Evolutionary conservation across 2,888 invertebrate genomes (phyloP).

Genomic region (Tipula unca): DNA sequence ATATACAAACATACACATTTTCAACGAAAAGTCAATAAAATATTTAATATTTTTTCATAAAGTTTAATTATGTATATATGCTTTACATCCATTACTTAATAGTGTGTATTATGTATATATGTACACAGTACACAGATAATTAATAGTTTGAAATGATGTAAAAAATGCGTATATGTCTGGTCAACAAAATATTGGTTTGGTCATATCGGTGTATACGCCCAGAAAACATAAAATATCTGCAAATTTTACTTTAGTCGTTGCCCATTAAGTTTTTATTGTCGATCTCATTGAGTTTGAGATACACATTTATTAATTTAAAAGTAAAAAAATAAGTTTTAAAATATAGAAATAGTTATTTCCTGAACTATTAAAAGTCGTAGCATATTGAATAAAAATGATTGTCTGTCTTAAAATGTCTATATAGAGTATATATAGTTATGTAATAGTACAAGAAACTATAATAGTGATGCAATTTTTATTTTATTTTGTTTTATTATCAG

Average conservation of each 20-base stretch:
- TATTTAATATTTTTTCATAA: neutral
- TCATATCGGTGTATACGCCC: neutral
- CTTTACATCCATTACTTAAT: neutral
- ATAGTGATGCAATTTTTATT: neutral
- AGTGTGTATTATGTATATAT: neutral
- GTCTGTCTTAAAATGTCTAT: neutral
- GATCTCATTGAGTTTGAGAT: neutral
- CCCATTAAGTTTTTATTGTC: neutral
- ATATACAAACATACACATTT: neutral
- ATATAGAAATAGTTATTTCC: neutral
- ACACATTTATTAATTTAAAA: neutral
- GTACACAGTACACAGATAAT: neutral
- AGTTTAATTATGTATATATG: neutral
- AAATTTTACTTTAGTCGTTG: neutral
- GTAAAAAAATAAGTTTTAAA: neutral
- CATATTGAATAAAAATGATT: neutral
- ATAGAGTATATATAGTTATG: neutral
- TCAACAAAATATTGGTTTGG: neutral
- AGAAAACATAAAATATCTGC: neutral
- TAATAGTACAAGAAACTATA: neutral
- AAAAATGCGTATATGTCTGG: neutral
- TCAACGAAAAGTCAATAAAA: neutral
- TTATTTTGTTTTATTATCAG: neutral
- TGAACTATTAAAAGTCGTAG: slow-evolving; percentile 3
- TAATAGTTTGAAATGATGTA: neutral